These are phyloP conservation scores for Poeciliopsis turrubarensis DNA, from an alignment of 2,113 vertebrate species.

Conservation along the genomic window DNA sequence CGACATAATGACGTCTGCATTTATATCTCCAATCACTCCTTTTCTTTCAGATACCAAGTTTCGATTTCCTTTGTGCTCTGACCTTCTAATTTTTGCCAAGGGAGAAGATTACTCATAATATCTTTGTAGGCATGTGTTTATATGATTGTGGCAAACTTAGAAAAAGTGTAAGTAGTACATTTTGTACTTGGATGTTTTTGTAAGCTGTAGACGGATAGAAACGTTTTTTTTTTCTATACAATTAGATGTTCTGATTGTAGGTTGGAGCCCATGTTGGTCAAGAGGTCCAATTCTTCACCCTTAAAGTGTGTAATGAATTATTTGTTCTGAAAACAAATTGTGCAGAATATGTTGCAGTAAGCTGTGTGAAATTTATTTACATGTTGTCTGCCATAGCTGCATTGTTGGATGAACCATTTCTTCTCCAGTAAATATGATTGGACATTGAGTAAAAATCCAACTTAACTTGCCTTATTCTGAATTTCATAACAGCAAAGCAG, in stretches of 20 bases:
- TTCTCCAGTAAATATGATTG: not conserved
- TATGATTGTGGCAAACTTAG: too few species aligned
- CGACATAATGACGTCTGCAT: too few species aligned
- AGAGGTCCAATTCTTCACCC: not conserved
- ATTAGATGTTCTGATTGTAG: not conserved
- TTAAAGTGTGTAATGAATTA: not conserved
- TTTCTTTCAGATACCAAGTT: too few species aligned
- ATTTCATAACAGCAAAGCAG: not conserved
- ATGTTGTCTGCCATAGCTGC: not conserved
- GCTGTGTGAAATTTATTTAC: not conserved
- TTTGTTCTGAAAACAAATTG: not conserved
- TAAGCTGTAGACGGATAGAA: not conserved
- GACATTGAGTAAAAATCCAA: not conserved
- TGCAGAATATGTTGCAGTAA: too few species aligned
- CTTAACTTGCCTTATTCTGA: not conserved
- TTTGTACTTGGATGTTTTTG: not conserved
- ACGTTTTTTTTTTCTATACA: too few species aligned
- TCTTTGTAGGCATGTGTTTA: too few species aligned
- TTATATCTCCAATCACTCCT: too few species aligned
- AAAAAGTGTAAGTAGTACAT: too few species aligned
- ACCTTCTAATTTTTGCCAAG: too few species aligned
- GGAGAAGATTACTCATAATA: not conserved
- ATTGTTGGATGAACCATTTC: not conserved
- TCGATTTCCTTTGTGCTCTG: too few species aligned
- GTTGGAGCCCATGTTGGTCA: not conserved